Conservation (phyloP, 1,140 invertebrate genomes). For the Pristionchus pacificus region DNA sequence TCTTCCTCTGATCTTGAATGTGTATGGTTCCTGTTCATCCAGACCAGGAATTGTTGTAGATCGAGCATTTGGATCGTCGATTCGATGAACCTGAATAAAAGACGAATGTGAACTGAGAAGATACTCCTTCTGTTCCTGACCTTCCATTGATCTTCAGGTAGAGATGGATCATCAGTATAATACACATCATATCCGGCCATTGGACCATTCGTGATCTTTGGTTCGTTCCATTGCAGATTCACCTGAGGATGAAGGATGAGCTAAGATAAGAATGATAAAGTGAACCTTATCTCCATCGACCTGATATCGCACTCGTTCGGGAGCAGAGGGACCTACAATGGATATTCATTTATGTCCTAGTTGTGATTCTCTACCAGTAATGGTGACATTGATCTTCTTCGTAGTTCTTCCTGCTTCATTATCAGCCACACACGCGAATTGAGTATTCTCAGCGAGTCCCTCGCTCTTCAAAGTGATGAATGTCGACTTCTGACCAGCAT, state of each 20-base stretch:
- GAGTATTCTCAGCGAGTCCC: conserved; percentile 48
- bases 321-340: conserved; percentile 33
- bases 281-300: conserved; percentile 46
- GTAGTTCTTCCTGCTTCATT: conserved; percentile 53
- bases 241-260: conserved; percentile 14
- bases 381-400: conserved; percentile 43
- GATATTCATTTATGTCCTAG: conserved; percentile 12
- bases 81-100: conserved; percentile 18
- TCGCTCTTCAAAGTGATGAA: conserved; percentile 51
- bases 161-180: conserved; percentile 49
- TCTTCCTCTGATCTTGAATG: conserved; percentile 44
- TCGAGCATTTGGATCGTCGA: conserved; percentile 41
- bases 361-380: conserved; percentile 32
- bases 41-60: conserved; percentile 37
- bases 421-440: conserved; percentile 53
- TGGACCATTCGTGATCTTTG: conserved; percentile 51
- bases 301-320: conserved; percentile 51
- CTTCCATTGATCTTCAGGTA: conserved; percentile 51
- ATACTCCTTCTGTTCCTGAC: conserved; percentile 1
- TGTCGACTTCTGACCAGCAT: conserved; percentile 38
- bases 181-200: conserved; percentile 55
- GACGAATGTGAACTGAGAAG: too few relatives aligned
- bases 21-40: conserved; percentile 49
- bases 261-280: background rate
- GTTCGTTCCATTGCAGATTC: conserved; percentile 50